These are phyloP conservation scores for Halcyon senegalensis DNA, from an alignment of 2,113 vertebrate genomes.

Conservation along the genomic window DNA sequence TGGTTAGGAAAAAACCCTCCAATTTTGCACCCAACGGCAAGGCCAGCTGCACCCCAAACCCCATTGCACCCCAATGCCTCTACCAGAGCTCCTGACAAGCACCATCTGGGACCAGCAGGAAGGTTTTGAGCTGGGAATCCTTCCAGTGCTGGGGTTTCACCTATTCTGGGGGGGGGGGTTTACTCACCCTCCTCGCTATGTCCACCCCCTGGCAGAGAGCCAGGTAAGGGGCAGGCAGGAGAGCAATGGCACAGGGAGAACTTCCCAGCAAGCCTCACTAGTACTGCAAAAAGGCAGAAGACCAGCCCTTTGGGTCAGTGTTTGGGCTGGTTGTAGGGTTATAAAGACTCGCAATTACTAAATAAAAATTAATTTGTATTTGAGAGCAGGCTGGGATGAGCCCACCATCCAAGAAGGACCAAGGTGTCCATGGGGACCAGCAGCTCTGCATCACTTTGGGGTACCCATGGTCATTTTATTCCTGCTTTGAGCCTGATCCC, in stretches of 20 bases:
- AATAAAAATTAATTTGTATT: neutral
- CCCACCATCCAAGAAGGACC: neutral
- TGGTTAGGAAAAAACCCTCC: neutral
- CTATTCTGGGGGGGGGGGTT: neutral
- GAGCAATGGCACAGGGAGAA: neutral
- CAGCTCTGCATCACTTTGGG: neutral
- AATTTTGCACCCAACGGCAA: neutral
- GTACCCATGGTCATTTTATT: neutral
- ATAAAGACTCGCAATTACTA: neutral
- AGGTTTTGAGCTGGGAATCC: neutral
- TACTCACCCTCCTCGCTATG: neutral
- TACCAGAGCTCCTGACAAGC: neutral
- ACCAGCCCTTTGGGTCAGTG: rapidly evolving
- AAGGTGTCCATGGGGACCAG: neutral
- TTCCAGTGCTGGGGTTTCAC: rapidly evolving
- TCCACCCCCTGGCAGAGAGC: neutral
- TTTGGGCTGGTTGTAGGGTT: neutral
- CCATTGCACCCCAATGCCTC: neutral
- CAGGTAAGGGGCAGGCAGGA: neutral
- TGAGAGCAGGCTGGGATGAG: neutral
- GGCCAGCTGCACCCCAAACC: neutral
- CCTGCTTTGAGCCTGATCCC: neutral
- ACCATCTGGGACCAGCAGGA: neutral
- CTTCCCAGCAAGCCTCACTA: neutral
- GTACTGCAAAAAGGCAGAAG: neutral